Base-by-base conservation (phyloP, 2,888 invertebrate species). In the Unio delphinus region DNA sequence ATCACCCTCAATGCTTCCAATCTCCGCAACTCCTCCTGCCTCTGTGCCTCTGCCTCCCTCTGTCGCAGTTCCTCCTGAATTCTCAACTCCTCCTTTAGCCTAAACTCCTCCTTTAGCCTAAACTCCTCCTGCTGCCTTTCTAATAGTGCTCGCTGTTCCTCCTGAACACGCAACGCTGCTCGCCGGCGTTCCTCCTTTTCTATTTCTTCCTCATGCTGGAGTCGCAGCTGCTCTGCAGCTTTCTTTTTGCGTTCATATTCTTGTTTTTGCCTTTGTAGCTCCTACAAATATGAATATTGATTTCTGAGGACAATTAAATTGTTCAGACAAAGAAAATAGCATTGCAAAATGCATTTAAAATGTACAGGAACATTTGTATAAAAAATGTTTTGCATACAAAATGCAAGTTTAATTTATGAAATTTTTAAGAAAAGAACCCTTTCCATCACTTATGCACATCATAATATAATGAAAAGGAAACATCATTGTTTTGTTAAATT, bases 221-320 rank as follows among this genome's bases (percentile, higher is more conserved):
- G 75, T 34, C 87, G 75, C 45, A 88, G 72, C 68, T 85, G 85
- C 65, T 88, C 89, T 6, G 89, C 89, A 26, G 79, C 74, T 70
- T 86, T 87, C 76, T 89, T 89, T 65, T 82, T 82, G 64, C 82
- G 79, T 68, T 89, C 89, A 70, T 89, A 89, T 11, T 88, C 89
- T 15, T 83, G 75, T 68, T 89, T 89, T 78, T 89, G 89, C 69
- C 88, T 66, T 70, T 88, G 86, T 61, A 89, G 76, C 70, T 89
- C 89, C 89, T 89, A 72, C 8, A 45, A 45, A 15, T 45, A 45
- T 15, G 3, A 26, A 55, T 45, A 15, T 45, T 45, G 45, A 45
- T 45, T 15, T 11, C 15, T 45, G 15, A 60, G 59, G 59, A 45
- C 34, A 66, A 30, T 61, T 34, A 30, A 61, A 18, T n/a, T 30